A percentile compares a stretch with the other conserved stretches of the same genome.
Conservation (phyloP, 2,797 vertebrate genomes). For the Schizopygopsis pylzovi region DNA sequence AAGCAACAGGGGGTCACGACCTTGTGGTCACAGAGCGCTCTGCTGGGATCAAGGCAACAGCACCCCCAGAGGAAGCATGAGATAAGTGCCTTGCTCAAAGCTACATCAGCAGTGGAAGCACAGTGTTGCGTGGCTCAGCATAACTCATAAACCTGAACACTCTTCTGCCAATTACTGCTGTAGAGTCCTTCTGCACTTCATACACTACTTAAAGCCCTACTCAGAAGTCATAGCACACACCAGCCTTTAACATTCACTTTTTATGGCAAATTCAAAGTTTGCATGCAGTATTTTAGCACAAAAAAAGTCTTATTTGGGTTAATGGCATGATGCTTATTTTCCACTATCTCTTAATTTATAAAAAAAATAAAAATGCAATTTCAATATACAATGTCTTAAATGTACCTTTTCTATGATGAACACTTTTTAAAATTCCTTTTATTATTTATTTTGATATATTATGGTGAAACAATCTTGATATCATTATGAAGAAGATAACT, state of each 20-base stretch:
- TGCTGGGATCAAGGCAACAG: not conserved
- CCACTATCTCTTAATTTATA: not conserved
- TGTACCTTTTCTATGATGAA: not conserved
- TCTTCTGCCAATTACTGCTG: not conserved
- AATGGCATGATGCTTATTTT: not conserved
- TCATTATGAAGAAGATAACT: no score
- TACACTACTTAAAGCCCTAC: not conserved
- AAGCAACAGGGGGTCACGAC: constrained; percentile 9
- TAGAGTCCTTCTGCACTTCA: not conserved
- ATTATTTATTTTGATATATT: not conserved
- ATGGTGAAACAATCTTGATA: not conserved
- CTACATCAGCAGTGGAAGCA: constrained; percentile 3
- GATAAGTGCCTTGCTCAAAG: constrained; percentile 23
- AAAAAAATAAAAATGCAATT: not conserved
- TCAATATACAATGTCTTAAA: not conserved
- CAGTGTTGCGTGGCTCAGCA: constrained; percentile 24
- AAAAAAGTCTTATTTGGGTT: not conserved
- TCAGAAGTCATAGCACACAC: not conserved
- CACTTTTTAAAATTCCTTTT: not conserved
- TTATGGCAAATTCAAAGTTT: not conserved
- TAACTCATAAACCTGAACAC: constrained; percentile 16
- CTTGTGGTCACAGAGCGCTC: not conserved
- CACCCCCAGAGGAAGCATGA: not conserved
- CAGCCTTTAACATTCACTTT: not conserved
- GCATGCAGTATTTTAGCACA: not conserved